Evolutionary conservation across 2,797 vertebrate species (phyloP).

Genomic region (Sebastes alutus): DNA sequence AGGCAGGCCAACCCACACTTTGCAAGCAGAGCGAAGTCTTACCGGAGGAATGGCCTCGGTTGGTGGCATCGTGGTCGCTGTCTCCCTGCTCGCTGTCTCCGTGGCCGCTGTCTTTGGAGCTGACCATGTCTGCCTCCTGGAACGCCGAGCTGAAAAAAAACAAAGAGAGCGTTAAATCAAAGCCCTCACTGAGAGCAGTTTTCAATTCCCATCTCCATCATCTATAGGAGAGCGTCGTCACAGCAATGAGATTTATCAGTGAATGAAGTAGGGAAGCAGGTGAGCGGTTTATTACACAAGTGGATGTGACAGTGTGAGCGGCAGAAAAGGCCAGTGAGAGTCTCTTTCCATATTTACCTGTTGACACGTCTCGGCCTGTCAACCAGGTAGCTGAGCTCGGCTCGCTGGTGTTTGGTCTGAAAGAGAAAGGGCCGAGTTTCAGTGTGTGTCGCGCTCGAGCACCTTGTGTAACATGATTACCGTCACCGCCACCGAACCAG

Average conservation of each 20-base stretch:
- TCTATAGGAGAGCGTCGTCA: neutral
- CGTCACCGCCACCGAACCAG: neutral
- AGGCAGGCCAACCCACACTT: neutral
- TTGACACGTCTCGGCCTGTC: constrained; percentile 97
- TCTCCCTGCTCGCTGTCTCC: constrained; percentile 99
- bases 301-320: neutral
- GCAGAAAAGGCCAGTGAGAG: neutral
- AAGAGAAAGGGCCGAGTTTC: constrained; percentile 52
- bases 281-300: neutral
- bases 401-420: constrained; percentile 95
- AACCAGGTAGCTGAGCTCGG: constrained; percentile 96
- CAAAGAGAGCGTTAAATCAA: neutral
- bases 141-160: constrained; percentile 90
- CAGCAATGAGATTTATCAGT: neutral
- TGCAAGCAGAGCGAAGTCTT: constrained; percentile 54
- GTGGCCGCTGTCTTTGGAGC: constrained; percentile 99
- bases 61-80: constrained; percentile 97
- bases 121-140: constrained; percentile 98
- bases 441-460: neutral
- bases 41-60: constrained; percentile 97
- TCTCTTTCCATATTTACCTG: constrained; percentile 84
- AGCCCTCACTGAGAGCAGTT: neutral
- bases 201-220: neutral
- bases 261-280: neutral
- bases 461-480: constrained; percentile 9